phyloP scores from a whole-genome alignment of 2,888 invertebrate genomes.

The Xanthia icteritia region DNA sequence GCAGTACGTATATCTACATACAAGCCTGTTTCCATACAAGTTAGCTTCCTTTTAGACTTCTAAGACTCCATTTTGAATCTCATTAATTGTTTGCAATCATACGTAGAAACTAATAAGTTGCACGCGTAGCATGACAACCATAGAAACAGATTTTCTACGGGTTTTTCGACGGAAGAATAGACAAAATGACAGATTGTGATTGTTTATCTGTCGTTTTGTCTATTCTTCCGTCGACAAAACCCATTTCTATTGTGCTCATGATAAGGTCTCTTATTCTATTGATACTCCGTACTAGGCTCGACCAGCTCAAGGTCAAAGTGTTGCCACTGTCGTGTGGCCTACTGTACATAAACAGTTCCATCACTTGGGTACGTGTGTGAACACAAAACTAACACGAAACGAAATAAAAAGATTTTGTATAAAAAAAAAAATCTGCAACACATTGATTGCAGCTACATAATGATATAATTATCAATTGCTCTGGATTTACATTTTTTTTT shows the following conservation, averaged over 20 bases:
- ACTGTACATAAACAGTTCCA: neutral
- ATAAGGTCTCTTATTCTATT: neutral
- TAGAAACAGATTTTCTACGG: no score
- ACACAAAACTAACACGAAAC: neutral
- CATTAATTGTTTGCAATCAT: neutral
- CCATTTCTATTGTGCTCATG: no score
- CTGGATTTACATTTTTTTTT: no score
- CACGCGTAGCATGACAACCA: no score
- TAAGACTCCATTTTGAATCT: conserved; percentile 21
- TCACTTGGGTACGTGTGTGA: neutral
- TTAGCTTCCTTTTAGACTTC: conserved; percentile 31
- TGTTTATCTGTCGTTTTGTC: no score
- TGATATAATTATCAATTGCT: neutral
- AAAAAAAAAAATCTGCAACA: neutral
- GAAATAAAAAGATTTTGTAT: neutral
- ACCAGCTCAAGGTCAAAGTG: neutral
- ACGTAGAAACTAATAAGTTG: neutral
- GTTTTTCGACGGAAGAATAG: no score
- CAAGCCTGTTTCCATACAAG: conserved; percentile 8
- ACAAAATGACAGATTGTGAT: no score
- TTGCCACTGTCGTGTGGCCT: neutral
- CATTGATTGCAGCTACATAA: neutral
- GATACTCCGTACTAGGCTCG: neutral
- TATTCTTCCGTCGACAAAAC: no score
- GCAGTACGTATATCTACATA: conserved; percentile 23